Base-by-base conservation (phyloP, 2,888 invertebrate species). In the Phengaris arion region DNA sequence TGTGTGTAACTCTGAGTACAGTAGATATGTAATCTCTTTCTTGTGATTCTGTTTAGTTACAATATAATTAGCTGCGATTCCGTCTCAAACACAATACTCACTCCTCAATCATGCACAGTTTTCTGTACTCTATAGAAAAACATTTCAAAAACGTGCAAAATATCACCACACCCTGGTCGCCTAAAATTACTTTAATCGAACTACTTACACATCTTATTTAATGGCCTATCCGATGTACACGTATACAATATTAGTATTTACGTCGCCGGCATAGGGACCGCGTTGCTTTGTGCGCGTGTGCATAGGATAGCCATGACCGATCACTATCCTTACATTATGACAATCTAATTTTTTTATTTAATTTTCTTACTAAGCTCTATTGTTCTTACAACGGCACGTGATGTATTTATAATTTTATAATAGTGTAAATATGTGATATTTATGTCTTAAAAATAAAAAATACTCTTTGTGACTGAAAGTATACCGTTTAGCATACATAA, bases 161-260 rank as follows among this genome's bases (percentile, higher is more conserved):
- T 93, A 93, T 93, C 93, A 92, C 92, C 93, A 89, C 93, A 93
- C 93, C 93, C 93, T 93, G 93, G 93, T 93, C 93, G 86, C 93
- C 93, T 93, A 93, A 91, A 90, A 87, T 91, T 92, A 92, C 90
- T 89, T 92, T 92, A 90, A 90, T 89, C 91, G 88, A 92, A 88
- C 88, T 91, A 91, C 91, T 85, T 86, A 89, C 89, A 90, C 88
- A 87, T 85, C 86, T 88, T 89, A 89, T 90, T 81, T 83, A 81
- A 85, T 87, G 89, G 87, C 87, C 89, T 12, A 69, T 55, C 46
- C 68, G 68, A 55, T 13, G 48, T 35, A 4, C 64, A 59, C 51
- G 74, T 12, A 15, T 59, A 74, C 48, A 74, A 45, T 9, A 15
- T 6, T 10, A 6, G 22, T 64, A 9, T 8, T 15, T 22, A 22